Base-by-base conservation (phyloP, 1,140 invertebrate species). In the Ceratosolen solmsi region DNA sequence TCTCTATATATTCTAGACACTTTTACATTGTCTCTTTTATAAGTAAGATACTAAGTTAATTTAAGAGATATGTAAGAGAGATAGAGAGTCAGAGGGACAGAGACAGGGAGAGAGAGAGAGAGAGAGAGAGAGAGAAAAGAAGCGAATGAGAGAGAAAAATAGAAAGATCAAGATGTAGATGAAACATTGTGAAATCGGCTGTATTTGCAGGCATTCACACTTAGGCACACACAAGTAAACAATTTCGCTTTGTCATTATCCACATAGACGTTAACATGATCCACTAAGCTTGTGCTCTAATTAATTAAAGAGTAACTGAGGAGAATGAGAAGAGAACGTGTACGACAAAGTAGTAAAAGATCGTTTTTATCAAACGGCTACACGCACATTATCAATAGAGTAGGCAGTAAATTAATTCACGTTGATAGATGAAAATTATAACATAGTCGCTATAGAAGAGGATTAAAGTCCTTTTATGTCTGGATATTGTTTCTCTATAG, bases 251-350 rank as follows among this genome's bases (percentile, higher is more conserved):
- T 65, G 11, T 63, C 58, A 76, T 76, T 76, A 76, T 63, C 38
- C 38, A 22, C 27, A 33, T 49, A 17, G 68, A 49, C 68, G 41
- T 38, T 36, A 2, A n/a, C 51, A 33, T 58, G 65, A 79, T 79
- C 65, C 77, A 79, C 49, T 54, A 41, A 68, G 41, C 75, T 56
- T 49, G 65, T 25, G 49, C 77, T 58, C 49, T 79, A 79, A 79
- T 79, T 79, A 72, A 79, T 79, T 79, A 71, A 79, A 72, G 71
- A 46, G 38, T 63, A 25, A 76, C 60, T 9, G 51, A 15, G 7
- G n/a, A 41, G 22, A 63, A 2, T 75, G 36, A 75, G 30, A 22
- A 38, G 36, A 13, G 36, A 4, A 30, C 13, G 7, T n/a, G 56
- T 0, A 22, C 15, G 33, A 38, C 9, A 60, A 58, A 60, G 22